Evolutionary conservation across 1,140 invertebrate genomes (phyloP).

Genomic region (Diuraphis noxia): DNA sequence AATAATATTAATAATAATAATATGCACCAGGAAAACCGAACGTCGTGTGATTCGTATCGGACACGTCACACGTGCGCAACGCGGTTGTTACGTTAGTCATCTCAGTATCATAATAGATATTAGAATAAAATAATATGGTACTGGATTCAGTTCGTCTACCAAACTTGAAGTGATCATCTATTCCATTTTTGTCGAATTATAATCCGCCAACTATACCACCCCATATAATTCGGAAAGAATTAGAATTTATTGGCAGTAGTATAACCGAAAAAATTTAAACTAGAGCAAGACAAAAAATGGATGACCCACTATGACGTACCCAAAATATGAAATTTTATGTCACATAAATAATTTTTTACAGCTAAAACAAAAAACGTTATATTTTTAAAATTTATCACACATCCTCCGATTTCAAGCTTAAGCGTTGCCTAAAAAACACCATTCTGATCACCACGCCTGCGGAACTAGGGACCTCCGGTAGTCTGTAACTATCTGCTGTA

Average conservation of each 20-base stretch:
- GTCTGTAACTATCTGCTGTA: too few species aligned
- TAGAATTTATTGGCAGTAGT: background rate
- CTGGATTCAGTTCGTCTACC: background rate
- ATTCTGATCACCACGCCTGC: too few species aligned
- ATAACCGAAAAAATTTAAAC: background rate
- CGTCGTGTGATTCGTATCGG: background rate
- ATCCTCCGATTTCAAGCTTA: too few species aligned
- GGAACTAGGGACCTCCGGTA: too few species aligned
- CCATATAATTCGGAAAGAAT: background rate
- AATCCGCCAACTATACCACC: too few species aligned
- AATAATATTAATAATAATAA: background rate
- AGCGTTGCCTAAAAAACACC: too few species aligned
- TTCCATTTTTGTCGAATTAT: background rate
- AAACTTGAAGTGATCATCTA: background rate
- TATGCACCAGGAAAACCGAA: background rate
- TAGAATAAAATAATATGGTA: background rate
- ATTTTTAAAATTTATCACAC: background rate
- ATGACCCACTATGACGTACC: background rate
- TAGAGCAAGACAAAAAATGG: background rate
- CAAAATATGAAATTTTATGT: background rate
- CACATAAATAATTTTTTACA: background rate
- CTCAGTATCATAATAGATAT: background rate
- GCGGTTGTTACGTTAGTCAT: background rate
- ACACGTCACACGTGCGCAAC: conserved; percentile 8
- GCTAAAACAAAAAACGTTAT: background rate